These are phyloP conservation scores for Heliconius ethilla DNA, from an alignment of 2,888 invertebrate genomes.

Conservation along the genomic window DNA sequence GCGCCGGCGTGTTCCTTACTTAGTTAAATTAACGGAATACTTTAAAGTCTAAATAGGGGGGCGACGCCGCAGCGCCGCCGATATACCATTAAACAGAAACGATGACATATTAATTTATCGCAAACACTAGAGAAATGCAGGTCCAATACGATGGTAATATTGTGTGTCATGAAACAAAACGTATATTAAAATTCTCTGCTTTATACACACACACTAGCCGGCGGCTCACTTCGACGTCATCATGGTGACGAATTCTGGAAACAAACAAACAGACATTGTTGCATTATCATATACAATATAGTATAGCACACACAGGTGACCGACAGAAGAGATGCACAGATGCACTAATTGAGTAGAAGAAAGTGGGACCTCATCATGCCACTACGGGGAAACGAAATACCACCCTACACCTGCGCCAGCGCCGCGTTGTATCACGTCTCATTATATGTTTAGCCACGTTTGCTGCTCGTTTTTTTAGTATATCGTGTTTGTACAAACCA, in stretches of 20 bases:
- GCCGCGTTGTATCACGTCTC: conserved; percentile 18
- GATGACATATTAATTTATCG: conserved; percentile 81
- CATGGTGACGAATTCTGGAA: conserved; percentile 98
- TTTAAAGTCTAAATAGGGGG: conserved; percentile 78
- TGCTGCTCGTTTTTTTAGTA: conserved; percentile 65
- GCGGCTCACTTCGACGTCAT: conserved; percentile 98
- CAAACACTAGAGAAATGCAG: conserved; percentile 84
- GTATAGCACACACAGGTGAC: conserved; percentile 61
- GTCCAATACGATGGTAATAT: conserved; percentile 83
- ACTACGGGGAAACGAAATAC: conserved; percentile 76
- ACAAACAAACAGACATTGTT: conserved; percentile 54
- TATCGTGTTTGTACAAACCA: conserved; percentile 41
- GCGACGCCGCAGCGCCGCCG: conserved; percentile 42
- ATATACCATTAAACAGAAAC: conserved; percentile 76
- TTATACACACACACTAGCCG: conserved; percentile 84
- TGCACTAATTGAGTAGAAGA: conserved; percentile 46
- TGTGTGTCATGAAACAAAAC: conserved; percentile 84
- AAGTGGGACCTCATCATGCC: conserved; percentile 68
- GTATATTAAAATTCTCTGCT: conserved; percentile 84
- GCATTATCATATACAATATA: conserved; percentile 34
- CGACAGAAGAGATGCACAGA: conserved; percentile 75
- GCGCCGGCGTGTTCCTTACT: conserved; percentile 69
- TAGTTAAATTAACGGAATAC: conserved; percentile 81
- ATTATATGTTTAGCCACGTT: conserved; percentile 47
- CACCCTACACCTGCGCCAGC: conserved; percentile 58